Conservation (phyloP, 2,113 vertebrate genomes). For the Malaclemys terrapin region DNA sequence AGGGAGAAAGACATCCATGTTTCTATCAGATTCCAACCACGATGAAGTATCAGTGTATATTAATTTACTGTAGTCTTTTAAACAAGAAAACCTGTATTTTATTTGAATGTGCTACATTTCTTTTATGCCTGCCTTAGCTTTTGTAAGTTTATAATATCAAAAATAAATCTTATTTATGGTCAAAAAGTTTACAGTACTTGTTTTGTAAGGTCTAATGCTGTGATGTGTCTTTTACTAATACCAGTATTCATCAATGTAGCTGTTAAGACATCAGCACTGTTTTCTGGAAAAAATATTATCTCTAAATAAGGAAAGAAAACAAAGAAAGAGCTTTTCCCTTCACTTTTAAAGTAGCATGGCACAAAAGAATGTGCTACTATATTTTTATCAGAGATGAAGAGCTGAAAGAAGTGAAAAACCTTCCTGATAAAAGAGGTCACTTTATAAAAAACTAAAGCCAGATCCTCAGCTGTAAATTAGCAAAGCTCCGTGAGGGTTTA, state of each 20-base stretch:
- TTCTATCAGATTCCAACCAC: neutral
- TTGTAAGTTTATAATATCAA: constrained; percentile 24
- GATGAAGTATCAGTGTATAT: neutral
- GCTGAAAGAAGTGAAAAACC: neutral
- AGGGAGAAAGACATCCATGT: neutral
- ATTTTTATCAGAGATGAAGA: neutral
- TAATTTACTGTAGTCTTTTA: constrained; percentile 32
- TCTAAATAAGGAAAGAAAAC: neutral
- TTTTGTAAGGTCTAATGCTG: neutral
- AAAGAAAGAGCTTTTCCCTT: neutral
- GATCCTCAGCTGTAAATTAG: neutral
- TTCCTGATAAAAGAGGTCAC: neutral
- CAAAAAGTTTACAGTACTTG: constrained; percentile 22
- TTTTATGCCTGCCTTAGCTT: constrained; percentile 33
- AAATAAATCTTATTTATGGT: constrained; percentile 22
- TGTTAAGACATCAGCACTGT: neutral
- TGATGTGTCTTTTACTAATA: neutral
- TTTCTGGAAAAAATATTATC: neutral
- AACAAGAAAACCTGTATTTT: constrained; percentile 19
- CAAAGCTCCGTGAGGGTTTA: neutral
- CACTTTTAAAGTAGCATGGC: neutral
- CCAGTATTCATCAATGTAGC: neutral
- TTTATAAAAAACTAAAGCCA: neutral
- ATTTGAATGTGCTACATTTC: constrained; percentile 22
- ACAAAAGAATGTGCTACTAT: neutral